Percentiles rank a stretch among this genome's conserved stretches.
Conservation (phyloP, 2,113 vertebrate genomes). For the Colaptes auratus region DNA sequence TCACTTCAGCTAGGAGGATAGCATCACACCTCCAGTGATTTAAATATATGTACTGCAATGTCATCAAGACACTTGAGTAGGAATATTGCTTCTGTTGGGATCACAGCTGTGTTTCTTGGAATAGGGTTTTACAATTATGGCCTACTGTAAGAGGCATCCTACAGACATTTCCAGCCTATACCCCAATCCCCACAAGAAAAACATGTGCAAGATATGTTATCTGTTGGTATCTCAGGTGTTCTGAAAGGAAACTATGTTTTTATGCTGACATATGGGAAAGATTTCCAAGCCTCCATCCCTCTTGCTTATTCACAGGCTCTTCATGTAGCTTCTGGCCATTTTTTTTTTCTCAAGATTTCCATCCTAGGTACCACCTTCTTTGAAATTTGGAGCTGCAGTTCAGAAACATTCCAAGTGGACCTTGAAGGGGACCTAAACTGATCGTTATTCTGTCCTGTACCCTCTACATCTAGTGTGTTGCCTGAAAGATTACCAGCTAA, state of each 20-base stretch:
- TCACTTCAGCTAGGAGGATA: neutral
- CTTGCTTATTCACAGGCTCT: neutral
- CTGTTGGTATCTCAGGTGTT: neutral
- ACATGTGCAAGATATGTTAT: fast-evolving
- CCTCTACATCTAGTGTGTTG: neutral
- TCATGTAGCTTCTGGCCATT: neutral
- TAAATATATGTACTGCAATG: conserved; percentile 28
- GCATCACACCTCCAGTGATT: conserved; percentile 19
- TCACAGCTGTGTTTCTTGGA: neutral
- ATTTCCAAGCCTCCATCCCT: neutral
- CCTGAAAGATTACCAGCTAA: neutral
- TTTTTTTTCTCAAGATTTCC: fast-evolving
- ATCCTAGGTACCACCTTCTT: neutral
- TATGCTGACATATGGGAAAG: neutral
- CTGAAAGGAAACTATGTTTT: neutral
- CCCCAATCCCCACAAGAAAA: neutral
- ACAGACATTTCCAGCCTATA: neutral
- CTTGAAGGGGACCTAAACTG: neutral
- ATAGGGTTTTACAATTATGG: neutral
- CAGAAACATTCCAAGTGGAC: neutral
- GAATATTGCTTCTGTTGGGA: conserved; percentile 13
- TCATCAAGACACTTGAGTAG: conserved; percentile 1
- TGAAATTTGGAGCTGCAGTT: neutral
- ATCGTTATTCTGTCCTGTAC: neutral
- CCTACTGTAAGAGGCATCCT: neutral